Conservation (phyloP, 1,140 invertebrate species). For the Drosophila nikananu region DNA sequence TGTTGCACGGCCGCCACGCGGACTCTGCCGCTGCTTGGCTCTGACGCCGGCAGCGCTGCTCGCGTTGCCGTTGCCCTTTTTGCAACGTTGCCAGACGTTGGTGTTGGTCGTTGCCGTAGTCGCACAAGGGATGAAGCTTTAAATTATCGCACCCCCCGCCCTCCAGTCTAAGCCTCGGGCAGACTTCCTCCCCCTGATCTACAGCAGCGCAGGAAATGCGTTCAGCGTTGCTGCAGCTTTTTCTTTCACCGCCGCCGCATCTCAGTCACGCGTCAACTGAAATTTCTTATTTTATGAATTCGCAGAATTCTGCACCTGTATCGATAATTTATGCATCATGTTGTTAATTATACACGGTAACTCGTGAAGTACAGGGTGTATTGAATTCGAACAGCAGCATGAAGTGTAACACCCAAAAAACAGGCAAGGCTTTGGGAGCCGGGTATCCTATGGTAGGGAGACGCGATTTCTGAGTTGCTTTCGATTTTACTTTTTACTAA, state of each 20-base stretch:
- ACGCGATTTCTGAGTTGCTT: background rate
- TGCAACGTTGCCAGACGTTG: constrained; percentile 67
- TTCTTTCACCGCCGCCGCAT: constrained; percentile 10
- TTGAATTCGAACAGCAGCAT: too few relatives aligned
- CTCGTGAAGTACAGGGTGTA: background rate
- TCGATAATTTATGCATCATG: constrained; percentile 58
- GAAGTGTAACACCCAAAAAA: background rate
- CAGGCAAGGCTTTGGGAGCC: background rate
- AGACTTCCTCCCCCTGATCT: constrained; percentile 12
- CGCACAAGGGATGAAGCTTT: constrained; percentile 69
- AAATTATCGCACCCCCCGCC: constrained; percentile 67
- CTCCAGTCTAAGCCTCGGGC: constrained; percentile 19
- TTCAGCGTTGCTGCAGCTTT: constrained; percentile 27
- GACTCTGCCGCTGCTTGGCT: constrained; percentile 4
- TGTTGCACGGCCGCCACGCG: constrained; percentile 74
- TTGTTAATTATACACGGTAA: constrained; percentile 41
- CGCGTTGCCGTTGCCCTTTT: constrained; percentile 58
- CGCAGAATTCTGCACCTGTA: constrained; percentile 38
- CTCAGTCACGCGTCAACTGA: constrained; percentile 37
- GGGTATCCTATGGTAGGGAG: background rate
- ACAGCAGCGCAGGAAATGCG: constrained; percentile 43
- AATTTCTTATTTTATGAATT: constrained; percentile 55
- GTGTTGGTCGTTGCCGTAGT: constrained; percentile 47
- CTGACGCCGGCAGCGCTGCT: constrained; percentile 9
- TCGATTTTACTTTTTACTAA: too few relatives aligned